A percentile compares a stretch with the other conserved stretches of the same genome.
Conservation (phyloP, 2,888 invertebrate genomes). For the Eulithis prunata region DNA sequence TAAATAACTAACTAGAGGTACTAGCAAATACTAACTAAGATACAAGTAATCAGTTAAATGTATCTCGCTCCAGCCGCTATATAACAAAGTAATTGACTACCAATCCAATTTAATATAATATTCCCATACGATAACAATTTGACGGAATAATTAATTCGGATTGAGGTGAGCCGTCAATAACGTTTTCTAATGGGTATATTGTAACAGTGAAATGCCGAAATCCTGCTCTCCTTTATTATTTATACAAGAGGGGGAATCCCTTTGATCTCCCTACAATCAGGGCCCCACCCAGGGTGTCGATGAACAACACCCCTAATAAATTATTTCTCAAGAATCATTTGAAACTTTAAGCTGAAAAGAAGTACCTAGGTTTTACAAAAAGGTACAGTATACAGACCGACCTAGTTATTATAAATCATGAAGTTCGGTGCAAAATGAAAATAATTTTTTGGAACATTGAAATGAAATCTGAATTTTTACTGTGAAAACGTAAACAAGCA, state of each 20-base stretch:
- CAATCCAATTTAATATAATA: conserved; percentile 42
- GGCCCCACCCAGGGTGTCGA: conserved; percentile 6
- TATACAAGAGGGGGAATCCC: conserved; percentile 68
- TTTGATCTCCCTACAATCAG: conserved; percentile 64
- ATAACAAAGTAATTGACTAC: conserved; percentile 41
- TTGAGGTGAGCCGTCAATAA: conserved; percentile 54
- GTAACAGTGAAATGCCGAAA: conserved; percentile 56
- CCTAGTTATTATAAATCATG: no score
- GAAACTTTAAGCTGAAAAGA: no score
- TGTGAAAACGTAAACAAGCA: background rate
- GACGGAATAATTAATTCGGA: conserved; percentile 49
- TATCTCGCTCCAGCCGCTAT: conserved; percentile 32
- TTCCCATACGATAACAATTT: conserved; percentile 9
- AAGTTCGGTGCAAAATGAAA: no score
- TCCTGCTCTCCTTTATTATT: conserved; percentile 68
- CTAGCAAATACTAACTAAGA: conserved; percentile 23
- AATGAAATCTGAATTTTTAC: no score
- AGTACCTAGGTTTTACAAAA: no score
- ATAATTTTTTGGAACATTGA: no score
- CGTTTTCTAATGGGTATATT: conserved; percentile 50
- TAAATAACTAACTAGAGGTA: conserved; percentile 10
- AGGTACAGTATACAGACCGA: no score
- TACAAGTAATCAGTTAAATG: conserved; percentile 26
- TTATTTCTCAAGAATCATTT: no score
- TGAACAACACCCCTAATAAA: background rate